phyloP scores from a whole-genome alignment of 2,888 invertebrate species.

The Drosophila mettleri region DNA sequence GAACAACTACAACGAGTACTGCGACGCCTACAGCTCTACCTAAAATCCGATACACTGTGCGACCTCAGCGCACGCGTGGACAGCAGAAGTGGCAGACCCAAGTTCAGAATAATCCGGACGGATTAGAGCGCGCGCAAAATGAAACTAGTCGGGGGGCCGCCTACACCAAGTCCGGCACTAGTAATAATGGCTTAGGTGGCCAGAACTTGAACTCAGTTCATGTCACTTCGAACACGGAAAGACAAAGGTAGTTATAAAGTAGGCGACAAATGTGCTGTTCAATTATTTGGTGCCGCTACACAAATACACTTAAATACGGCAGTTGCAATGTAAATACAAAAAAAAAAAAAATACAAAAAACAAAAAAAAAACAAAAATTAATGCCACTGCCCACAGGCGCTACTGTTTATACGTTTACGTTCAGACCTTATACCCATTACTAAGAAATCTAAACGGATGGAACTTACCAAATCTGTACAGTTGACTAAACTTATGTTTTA shows the following conservation, averaged over 20 bases:
- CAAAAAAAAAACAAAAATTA: not conserved
- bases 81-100: constrained; percentile 85
- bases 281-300: constrained; percentile 73
- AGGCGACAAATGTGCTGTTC: constrained; percentile 38
- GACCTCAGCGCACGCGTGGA: constrained; percentile 85
- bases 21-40: constrained; percentile 77
- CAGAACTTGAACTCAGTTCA: constrained; percentile 72
- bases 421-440: constrained; percentile 59
- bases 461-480: constrained; percentile 70
- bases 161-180: constrained; percentile 55
- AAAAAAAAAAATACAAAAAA: too few species aligned
- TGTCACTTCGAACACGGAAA: constrained; percentile 64
- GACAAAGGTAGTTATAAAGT: constrained; percentile 80
- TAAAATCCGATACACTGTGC: constrained; percentile 84
- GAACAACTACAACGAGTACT: constrained; percentile 63
- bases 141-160: constrained; percentile 68
- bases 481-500: constrained; percentile 65
- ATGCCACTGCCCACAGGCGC: constrained; percentile 36
- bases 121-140: constrained; percentile 36
- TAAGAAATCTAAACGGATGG: constrained; percentile 46
- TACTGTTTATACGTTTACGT: constrained; percentile 66
- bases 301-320: constrained; percentile 56
- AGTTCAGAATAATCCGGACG: constrained; percentile 82
- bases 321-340: constrained; percentile 36
- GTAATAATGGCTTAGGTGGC: constrained; percentile 61